Base-by-base conservation (phyloP, 2,113 vertebrate species). In the Petrocephalus zakoni region DNA sequence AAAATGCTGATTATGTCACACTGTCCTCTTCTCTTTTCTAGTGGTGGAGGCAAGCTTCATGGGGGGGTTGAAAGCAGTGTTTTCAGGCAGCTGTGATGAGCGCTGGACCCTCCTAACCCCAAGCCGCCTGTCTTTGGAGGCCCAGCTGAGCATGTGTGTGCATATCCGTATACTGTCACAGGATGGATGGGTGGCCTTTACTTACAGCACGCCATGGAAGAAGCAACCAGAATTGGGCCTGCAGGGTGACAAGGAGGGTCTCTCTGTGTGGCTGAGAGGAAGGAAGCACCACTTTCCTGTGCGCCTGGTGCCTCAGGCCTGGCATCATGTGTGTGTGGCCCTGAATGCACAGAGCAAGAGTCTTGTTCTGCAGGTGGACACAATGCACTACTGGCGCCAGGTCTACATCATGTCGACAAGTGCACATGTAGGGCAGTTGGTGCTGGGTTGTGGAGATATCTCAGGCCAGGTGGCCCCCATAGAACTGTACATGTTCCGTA, bases 401-500 rank as follows among this genome's bases (percentile, higher is more conserved):
- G 94, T 93, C 53, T 87, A 93, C 0, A 91, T 92, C 22, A 52
- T 85, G 0, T 90, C 94, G 88, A 55, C 87, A 2, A 90, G 93
- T 88, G 90, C 92, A 0, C 53, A 92, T 2, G 47, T 29, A 0
- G 94, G 95, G 11, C 90, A 89, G 11, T 90, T 96, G 88, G 86
- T 91, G 89, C 91, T 96, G 91, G 95, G 95, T 90, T 96, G 95
- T 34, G 72, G 21, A 10, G 89, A 90, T 17, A 25, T 0, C 0
- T 5, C 0, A 0, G 94, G 91, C 8, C 4, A 53, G 0, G 89
- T 95, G 85, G 94, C 92, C 7, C 5, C 55, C 0, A 88, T 95
- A 88, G 95, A 96, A 92, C 92, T 96, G 17, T 96, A 96, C 90
- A 61, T 96, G 88, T 96, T 96, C 91, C 92, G 95, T 5, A 85